Conservation (phyloP, 1,140 invertebrate genomes). For the Epicauta chinensis region DNA sequence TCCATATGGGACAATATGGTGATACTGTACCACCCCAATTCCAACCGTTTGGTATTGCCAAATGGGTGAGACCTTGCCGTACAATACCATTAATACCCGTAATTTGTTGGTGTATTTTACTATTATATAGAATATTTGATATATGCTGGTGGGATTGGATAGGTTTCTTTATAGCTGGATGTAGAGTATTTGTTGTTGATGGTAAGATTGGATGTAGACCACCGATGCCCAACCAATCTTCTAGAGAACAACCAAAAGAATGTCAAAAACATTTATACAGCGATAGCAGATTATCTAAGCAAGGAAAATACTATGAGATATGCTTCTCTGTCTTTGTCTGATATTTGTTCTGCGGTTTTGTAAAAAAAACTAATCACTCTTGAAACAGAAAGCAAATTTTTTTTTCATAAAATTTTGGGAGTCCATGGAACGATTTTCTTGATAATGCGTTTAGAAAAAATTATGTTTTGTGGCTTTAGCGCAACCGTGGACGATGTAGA, state of each 20-base stretch:
- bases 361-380: no score
- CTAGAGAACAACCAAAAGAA: slow-evolving; percentile 15
- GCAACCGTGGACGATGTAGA: no score
- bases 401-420: no score
- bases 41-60: slow-evolving; percentile 77
- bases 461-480: no score
- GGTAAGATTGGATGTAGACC: slow-evolving; percentile 31
- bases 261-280: no score
- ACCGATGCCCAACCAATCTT: slow-evolving; percentile 20
- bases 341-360: no score
- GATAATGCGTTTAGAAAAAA: no score
- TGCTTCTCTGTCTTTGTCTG: no score
- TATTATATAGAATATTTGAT: slow-evolving; percentile 33
- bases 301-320: background rate
- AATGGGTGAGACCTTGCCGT: slow-evolving; percentile 59
- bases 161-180: slow-evolving; percentile 9
- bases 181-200: slow-evolving; percentile 27
- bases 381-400: no score
- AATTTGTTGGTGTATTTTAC: slow-evolving; percentile 19
- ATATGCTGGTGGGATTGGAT: slow-evolving; percentile 13
- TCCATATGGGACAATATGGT: slow-evolving; percentile 66
- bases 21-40: slow-evolving; percentile 70
- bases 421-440: no score
- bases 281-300: background rate
- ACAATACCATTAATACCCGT: slow-evolving; percentile 58